Evolutionary conservation across 1,140 invertebrate genomes (phyloP).

Genomic region (Antheraea pernyi): DNA sequence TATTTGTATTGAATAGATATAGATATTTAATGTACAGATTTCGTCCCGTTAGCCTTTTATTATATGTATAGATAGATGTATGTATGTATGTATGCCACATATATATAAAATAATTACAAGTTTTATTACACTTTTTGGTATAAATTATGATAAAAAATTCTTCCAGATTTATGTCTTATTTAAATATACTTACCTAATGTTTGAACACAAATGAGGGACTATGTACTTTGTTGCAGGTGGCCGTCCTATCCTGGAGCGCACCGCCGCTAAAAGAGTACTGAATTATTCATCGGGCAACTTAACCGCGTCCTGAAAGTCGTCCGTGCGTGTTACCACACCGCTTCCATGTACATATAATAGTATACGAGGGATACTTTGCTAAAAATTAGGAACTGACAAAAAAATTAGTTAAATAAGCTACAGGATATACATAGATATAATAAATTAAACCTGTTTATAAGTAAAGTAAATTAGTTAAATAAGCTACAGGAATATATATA

Average conservation of each 20-base stretch:
- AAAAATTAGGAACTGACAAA: background rate
- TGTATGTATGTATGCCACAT: no score
- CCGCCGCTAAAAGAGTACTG: constrained; percentile 62
- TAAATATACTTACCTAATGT: constrained; percentile 5
- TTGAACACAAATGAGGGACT: constrained; percentile 54
- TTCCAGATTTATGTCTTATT: background rate
- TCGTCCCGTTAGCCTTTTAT: no score
- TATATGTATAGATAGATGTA: no score
- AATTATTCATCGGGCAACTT: constrained; percentile 73
- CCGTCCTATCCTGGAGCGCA: constrained; percentile 38
- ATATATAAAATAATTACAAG: background rate
- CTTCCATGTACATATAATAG: background rate
- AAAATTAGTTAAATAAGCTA: constrained; percentile 24
- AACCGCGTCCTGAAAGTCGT: constrained; percentile 44
- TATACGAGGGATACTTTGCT: constrained; percentile 24
- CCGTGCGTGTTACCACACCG: constrained; percentile 32
- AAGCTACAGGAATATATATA: no score
- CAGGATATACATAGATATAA: background rate
- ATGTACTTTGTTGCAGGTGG: constrained; percentile 74
- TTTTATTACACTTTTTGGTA: background rate
- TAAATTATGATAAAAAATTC: constrained; percentile 1
- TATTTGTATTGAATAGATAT: no score
- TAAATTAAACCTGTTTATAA: no score
- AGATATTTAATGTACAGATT: no score
- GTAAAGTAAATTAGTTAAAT: no score